Evolutionary conservation across 2,888 invertebrate genomes (phyloP), one percentile per base, ranked within the genome.

Genomic region (Eudemis profundana): DNA sequence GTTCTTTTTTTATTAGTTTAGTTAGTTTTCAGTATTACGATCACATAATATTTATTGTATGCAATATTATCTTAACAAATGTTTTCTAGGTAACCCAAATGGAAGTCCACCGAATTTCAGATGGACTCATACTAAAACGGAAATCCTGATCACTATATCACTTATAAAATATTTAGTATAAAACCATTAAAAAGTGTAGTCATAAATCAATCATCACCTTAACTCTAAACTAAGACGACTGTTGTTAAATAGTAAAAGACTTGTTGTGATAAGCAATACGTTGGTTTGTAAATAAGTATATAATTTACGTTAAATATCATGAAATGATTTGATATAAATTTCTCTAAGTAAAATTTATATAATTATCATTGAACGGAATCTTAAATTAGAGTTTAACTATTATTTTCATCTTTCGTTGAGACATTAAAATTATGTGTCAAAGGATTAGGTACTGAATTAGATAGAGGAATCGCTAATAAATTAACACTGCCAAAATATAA

Each of bases 81-180:
- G 81, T 90, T 90, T 92, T 92, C 85, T 92, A 92, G 92, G 92
- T 92, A 92, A 92, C 81, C 90, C 91, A 87, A 92, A 88, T 82
- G 92, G 92, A 90, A 85, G 90, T 86, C 80, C 90, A 84, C 87
- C 86, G 81, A 79, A 81, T 84, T 84, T 84, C 81, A 83, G 82
- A 87, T 84, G 89, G 87, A 83, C 83, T 82, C 81, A 79, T 77
- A 79, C 81, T 84, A 87, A 79, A 82, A 78, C 82, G 89, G 89
- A 88, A 77, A 78, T 86, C 70, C 71, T 89, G 76, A 77, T 86
- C 71, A 78, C 85, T 78, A 76, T 86, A 78, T 70, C 85, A 71
- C 74, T 85, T 75, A 72, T 80, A 72, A 74, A 81, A 78, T 79
- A 78, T 75, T 77, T 72, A 78, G 69, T 71, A 72, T 74, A 74